Evolutionary conservation across 2,797 vertebrate species (phyloP), one percentile per base, ranked within the genome.

Genomic region (Helarctos malayanus): DNA sequence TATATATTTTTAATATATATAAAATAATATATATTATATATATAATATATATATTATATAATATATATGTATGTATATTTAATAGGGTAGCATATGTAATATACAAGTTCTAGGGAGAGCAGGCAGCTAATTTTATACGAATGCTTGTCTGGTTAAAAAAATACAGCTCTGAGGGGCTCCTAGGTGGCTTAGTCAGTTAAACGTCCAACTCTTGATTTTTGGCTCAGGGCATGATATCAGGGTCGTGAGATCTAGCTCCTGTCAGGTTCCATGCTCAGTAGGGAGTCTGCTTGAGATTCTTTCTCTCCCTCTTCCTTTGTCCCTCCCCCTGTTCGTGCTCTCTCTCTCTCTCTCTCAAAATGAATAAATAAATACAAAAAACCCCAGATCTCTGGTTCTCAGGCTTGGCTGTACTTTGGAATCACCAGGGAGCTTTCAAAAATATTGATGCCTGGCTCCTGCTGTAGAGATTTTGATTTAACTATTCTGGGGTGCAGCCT

Each of bases 401-500:
- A 71, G 45, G n/a, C 29, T 86, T 92, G 91, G 68, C 45, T 93
- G 25, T 68, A 61, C 14, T 65, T 7, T 92, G 82, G 25, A 85
- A 92, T 78, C 54, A 68, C 27, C 47, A 79, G 49, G 27, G 49
- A 75, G 25, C 45, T 81, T 69, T 96, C 57, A 88, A 59, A 79
- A 95, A 91, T 15, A 76, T 10, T 71, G 79, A 69, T 69, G 49
- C 23, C 78, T 95, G 41, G 47, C 56, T 96, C 68, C 29, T 35
- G 65, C 32, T 52, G 38, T 57, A 32, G 41, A 87, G 65, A 59
- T 38, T 95, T 87, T 59, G 61, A 92, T 78, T 88, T 92, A 94
- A 89, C 85, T 92, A 29, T 47, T 88, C 47, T 57, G 32, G 84
- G 84, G 13, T 69, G 1, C 76, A 94, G 81, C 9, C 84, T 56